These are phyloP conservation scores for Phrixothrix hirtus DNA, from an alignment of 2,888 invertebrate genomes.

Conservation along the genomic window DNA sequence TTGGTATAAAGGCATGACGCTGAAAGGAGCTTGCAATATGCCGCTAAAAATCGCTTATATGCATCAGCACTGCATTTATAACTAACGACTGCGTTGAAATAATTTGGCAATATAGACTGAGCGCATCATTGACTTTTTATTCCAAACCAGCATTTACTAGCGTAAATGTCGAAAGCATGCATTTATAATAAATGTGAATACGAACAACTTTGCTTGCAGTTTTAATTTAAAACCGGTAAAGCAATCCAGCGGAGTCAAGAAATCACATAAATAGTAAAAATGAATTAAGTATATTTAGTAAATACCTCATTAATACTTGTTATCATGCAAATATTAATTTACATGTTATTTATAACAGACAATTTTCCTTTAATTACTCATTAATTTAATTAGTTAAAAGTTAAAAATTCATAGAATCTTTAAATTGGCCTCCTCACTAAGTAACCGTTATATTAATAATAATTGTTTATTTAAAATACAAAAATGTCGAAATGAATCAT, in stretches of 20 bases:
- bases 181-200: not conserved
- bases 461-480: no score
- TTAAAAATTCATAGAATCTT: no score
- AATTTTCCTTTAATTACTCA: no score
- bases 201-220: slow-evolving; percentile 2
- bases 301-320: no score
- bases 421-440: no score
- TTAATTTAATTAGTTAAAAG: no score
- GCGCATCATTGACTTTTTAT: slow-evolving; percentile 27
- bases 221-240: no score
- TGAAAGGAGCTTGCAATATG: slow-evolving; percentile 9
- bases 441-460: no score
- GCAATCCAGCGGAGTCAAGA: no score
- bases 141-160: slow-evolving; percentile 9
- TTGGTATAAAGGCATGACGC: slow-evolving; percentile 9
- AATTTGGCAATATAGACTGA: slow-evolving; percentile 29
- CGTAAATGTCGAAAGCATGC: slow-evolving; percentile 7
- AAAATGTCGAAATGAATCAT: not conserved
- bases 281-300: no score
- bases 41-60: slow-evolving; percentile 10
- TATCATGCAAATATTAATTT: no score
- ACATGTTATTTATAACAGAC: no score
- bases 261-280: not conserved
- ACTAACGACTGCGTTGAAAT: slow-evolving; percentile 24
- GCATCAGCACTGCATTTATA: slow-evolving; percentile 24